Percentiles rank a stretch among this genome's conserved stretches.
Evolutionary conservation across 1,140 invertebrate genomes (phyloP).

Genomic region (Drosophila lacteicornis): DNA sequence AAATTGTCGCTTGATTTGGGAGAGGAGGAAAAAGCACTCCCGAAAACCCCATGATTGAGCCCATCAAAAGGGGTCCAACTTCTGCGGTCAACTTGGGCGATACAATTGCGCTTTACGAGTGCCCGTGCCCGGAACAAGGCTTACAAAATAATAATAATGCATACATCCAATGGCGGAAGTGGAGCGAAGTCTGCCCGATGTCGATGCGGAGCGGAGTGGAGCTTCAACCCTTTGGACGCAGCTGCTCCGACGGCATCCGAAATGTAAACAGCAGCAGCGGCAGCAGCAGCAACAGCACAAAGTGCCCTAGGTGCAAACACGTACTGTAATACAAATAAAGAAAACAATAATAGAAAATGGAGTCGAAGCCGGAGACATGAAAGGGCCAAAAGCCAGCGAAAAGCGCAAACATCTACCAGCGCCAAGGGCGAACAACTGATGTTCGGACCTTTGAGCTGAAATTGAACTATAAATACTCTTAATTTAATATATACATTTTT

Average conservation of each 20-base stretch:
- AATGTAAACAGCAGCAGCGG: slow-evolving; percentile 49
- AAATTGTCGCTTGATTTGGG: slow-evolving; percentile 64
- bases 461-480: not conserved
- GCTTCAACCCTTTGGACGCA: slow-evolving; percentile 55
- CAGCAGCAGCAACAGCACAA: slow-evolving; percentile 31
- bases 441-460: not conserved
- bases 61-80: slow-evolving; percentile 34
- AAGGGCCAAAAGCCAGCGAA: slow-evolving; percentile 59
- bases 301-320: slow-evolving; percentile 80
- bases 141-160: slow-evolving; percentile 54
- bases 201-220: not conserved
- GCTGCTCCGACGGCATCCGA: slow-evolving; percentile 59
- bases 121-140: slow-evolving; percentile 17
- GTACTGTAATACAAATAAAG: slow-evolving; percentile 82
- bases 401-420: slow-evolving; percentile 58
- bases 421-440: slow-evolving; percentile 48
- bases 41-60: slow-evolving; percentile 38
- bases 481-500: no score
- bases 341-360: slow-evolving; percentile 83
- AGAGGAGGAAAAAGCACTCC: not conserved
- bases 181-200: not conserved
- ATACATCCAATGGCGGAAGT: slow-evolving; percentile 31
- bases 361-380: slow-evolving; percentile 53
- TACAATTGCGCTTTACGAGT: slow-evolving; percentile 49
- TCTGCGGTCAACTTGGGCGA: slow-evolving; percentile 41